These are phyloP conservation scores for Montifringilla adamsi DNA, from an alignment of 2,113 vertebrate genomes.

Conservation along the genomic window DNA sequence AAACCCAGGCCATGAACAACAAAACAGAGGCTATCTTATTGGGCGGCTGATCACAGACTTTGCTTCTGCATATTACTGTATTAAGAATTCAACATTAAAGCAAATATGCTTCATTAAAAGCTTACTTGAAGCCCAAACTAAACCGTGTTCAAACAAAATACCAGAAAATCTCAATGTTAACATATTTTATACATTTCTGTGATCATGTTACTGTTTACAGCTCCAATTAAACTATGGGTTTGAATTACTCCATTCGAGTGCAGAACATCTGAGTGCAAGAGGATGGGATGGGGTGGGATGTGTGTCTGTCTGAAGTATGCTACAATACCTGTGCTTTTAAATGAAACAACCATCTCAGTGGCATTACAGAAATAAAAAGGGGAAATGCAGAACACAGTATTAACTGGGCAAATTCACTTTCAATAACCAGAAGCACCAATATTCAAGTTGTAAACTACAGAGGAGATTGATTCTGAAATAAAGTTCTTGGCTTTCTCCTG, in stretches of 20 bases:
- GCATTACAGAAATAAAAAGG: not conserved
- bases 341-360: not conserved
- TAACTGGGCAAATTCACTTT: not conserved
- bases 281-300: no score
- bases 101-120: not conserved
- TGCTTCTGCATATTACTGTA: not conserved
- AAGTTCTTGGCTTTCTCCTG: not conserved
- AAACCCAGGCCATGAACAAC: not conserved
- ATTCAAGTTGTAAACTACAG: not conserved
- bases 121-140: not conserved
- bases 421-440: not conserved
- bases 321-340: not conserved
- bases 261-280: not conserved
- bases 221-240: not conserved
- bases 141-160: not conserved
- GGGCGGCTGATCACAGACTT: not conserved
- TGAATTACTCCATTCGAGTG: not conserved
- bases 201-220: not conserved
- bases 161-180: not conserved
- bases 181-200: not conserved
- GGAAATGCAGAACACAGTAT: not conserved
- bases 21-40: not conserved
- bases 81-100: not conserved
- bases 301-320: not conserved
- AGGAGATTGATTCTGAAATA: not conserved